phyloP scores from a whole-genome alignment of 2,888 invertebrate species.

The Drosophila cracens region DNA sequence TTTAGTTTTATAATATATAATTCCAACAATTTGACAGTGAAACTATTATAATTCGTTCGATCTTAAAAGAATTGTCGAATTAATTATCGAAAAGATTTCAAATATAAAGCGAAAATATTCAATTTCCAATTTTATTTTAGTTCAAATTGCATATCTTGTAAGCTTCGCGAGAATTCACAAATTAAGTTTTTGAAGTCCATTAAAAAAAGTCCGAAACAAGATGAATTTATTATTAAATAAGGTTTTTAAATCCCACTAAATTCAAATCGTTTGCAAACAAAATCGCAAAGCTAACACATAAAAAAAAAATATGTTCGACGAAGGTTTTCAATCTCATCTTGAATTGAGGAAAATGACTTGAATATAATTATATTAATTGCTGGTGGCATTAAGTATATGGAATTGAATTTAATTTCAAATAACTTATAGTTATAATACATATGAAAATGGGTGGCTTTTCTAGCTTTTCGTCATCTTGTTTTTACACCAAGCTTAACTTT shows the following conservation, averaged over 20 bases:
- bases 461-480: not conserved
- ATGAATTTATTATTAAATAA: not conserved
- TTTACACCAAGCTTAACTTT: not conserved
- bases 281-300: not conserved
- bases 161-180: too few relatives aligned
- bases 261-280: not conserved
- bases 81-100: not conserved
- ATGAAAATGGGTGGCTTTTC: not conserved
- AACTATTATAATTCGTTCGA: not conserved
- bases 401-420: not conserved
- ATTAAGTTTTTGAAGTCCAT: not conserved
- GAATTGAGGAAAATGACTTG: not conserved
- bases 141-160: not conserved
- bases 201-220: not conserved
- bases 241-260: not conserved
- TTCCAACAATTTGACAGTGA: not conserved
- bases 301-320: not conserved
- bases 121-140: not conserved
- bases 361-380: not conserved
- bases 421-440: not conserved
- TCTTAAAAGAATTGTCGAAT: not conserved
- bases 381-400: not conserved
- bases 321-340: not conserved
- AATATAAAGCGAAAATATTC: not conserved
- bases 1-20: not conserved